These are phyloP conservation scores for Asbolus verrucosus DNA, from an alignment of 1,140 invertebrate species.

Conservation along the genomic window DNA sequence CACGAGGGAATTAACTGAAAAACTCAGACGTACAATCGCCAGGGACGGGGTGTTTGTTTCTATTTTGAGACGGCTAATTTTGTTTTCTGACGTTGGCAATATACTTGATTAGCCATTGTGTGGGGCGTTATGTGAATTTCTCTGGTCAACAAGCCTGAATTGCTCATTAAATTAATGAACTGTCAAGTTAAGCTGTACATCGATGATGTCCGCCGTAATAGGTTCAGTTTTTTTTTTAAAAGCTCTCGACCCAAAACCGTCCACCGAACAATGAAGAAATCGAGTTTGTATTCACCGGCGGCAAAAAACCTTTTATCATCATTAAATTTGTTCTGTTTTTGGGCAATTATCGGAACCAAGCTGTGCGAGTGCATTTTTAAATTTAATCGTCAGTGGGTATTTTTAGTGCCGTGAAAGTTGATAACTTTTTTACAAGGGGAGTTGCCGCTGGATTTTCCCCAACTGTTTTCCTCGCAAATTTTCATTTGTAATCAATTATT, in stretches of 20 bases:
- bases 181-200: conserved; percentile 30
- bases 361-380: no score
- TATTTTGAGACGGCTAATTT: conserved; percentile 2
- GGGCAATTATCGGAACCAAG: no score
- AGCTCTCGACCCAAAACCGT: not conserved
- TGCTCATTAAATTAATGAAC: conserved; percentile 41
- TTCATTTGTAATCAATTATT: conserved; percentile 22
- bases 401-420: no score
- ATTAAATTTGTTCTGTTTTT: not conserved
- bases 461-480: not conserved
- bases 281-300: not conserved
- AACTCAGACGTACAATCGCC: not conserved
- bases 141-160: conserved; percentile 32
- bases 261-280: conserved; percentile 10
- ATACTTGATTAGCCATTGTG: not conserved
- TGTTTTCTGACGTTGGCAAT: not conserved
- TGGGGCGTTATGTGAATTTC: not conserved
- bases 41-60: conserved; percentile 4
- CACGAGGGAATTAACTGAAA: conserved; percentile 5
- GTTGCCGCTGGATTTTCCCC: no score
- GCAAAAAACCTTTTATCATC: not conserved
- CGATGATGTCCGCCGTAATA: conserved; percentile 1
- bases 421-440: no score
- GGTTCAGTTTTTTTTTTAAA: not conserved
- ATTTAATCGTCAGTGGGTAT: no score